These are phyloP conservation scores for Acomys russatus DNA, from an alignment of 2,797 vertebrate species.

Conservation along the genomic window DNA sequence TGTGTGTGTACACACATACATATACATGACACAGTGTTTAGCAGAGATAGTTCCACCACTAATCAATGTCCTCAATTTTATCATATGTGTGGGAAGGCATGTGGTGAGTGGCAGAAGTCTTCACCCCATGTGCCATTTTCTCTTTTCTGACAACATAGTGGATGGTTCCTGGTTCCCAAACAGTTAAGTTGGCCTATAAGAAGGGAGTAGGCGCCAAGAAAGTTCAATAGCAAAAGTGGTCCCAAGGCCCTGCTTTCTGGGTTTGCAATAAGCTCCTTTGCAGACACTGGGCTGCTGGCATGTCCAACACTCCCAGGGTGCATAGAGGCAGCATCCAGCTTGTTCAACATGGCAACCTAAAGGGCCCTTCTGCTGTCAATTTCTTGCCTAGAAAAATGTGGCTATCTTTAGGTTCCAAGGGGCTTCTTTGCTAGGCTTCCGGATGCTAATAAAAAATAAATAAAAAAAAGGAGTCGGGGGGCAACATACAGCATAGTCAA, in stretches of 20 bases:
- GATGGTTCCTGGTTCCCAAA: neutral
- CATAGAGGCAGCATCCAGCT: neutral
- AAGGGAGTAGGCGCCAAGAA: neutral
- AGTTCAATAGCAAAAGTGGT: neutral
- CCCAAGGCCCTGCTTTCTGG: neutral
- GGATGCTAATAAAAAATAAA: neutral
- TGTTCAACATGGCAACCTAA: neutral
- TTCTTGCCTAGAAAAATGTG: neutral
- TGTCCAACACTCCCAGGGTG: accelerated
- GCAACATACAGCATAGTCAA: neutral
- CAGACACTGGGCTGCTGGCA: neutral
- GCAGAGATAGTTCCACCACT: constrained; percentile 48
- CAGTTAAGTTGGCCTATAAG: neutral
- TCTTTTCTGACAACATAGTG: neutral
- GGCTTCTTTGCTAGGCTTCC: neutral
- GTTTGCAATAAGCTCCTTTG: neutral
- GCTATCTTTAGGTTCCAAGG: neutral
- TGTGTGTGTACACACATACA: no score
- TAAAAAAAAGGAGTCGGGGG: accelerated
- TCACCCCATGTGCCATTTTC: neutral
- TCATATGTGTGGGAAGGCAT: constrained; percentile 13
- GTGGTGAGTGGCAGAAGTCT: neutral
- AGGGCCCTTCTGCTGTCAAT: neutral
- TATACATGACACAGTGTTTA: constrained; percentile 41
- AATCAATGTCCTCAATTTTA: constrained; percentile 65